These are phyloP conservation scores for Drosophila pseudoobscura DNA, from an alignment of 1,140 invertebrate species.

Conservation along the genomic window DNA sequence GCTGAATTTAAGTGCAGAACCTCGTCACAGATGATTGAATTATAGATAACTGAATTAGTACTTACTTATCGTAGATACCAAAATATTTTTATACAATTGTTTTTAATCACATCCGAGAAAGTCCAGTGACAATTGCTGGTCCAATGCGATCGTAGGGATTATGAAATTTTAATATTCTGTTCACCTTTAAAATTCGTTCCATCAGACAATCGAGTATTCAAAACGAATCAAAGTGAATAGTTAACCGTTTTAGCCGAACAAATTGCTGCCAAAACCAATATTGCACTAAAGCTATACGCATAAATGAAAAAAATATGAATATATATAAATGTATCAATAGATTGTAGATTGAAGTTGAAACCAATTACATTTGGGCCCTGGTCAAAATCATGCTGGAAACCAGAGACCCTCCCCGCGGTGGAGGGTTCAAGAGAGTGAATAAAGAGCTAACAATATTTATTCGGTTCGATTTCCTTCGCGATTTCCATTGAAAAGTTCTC, in stretches of 20 bases:
- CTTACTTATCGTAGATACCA: too few relatives aligned
- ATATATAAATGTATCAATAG: slow-evolving; percentile 14
- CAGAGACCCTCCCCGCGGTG: neutral
- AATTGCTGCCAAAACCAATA: slow-evolving; percentile 44
- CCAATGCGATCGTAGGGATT: neutral
- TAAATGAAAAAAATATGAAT: neutral
- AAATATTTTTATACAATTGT: too few relatives aligned
- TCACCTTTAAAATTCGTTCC: neutral
- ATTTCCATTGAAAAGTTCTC: slow-evolving; percentile 19
- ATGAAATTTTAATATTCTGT: slow-evolving; percentile 4
- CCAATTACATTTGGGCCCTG: slow-evolving; percentile 29
- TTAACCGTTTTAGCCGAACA: slow-evolving; percentile 35
- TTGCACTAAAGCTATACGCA: slow-evolving; percentile 6
- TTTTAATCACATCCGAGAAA: too few relatives aligned
- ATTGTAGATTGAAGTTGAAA: slow-evolving; percentile 48
- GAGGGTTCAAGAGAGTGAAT: slow-evolving; percentile 2
- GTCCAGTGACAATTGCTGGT: too few relatives aligned
- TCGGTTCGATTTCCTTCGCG: slow-evolving; percentile 18
- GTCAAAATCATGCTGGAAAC: slow-evolving; percentile 18
- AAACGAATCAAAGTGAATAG: slow-evolving; percentile 17
- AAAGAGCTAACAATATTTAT: slow-evolving; percentile 6
- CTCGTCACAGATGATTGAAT: too few relatives aligned
- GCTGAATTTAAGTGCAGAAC: too few relatives aligned
- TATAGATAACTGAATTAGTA: too few relatives aligned
- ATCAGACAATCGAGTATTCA: slow-evolving; percentile 22